Percentiles rank a stretch among this genome's conserved stretches.
Evolutionary conservation across 1,140 invertebrate genomes (phyloP).

Genomic region (Penaeus vannamei): DNA sequence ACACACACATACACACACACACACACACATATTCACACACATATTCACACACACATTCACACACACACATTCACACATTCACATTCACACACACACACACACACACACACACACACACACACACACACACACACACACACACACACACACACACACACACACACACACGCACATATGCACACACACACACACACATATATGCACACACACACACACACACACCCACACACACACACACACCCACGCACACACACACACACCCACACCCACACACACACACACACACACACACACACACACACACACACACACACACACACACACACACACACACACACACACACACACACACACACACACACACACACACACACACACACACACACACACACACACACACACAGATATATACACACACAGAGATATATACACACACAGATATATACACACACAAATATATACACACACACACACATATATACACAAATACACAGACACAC

Average conservation of each 20-base stretch:
- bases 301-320: too few species aligned
- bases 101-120: neutral
- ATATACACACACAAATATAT: slow-evolving; percentile 31
- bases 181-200: slow-evolving; percentile 10
- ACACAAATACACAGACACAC: slow-evolving; percentile 34
- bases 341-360: slow-evolving; percentile 17
- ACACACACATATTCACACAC: neutral
- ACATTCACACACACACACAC: neutral
- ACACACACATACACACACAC: too few species aligned
- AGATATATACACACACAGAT: slow-evolving; percentile 33
- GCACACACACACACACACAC: slow-evolving; percentile 13
- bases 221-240: too few species aligned
- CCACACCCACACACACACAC: too few species aligned
- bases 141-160: neutral
- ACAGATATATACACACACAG: slow-evolving; percentile 26
- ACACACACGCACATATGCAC: neutral
- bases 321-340: neutral
- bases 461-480: slow-evolving; percentile 18
- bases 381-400: neutral
- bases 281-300: too few species aligned
- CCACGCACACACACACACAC: too few species aligned
- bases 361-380: neutral
- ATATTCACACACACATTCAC: slow-evolving; percentile 24
- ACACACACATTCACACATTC: slow-evolving; percentile 21
- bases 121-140: neutral